Percentiles rank a stretch among this genome's conserved stretches.
These are phyloP conservation scores for Hyles euphorbiae DNA, from an alignment of 1,140 invertebrate genomes.

Conservation along the genomic window DNA sequence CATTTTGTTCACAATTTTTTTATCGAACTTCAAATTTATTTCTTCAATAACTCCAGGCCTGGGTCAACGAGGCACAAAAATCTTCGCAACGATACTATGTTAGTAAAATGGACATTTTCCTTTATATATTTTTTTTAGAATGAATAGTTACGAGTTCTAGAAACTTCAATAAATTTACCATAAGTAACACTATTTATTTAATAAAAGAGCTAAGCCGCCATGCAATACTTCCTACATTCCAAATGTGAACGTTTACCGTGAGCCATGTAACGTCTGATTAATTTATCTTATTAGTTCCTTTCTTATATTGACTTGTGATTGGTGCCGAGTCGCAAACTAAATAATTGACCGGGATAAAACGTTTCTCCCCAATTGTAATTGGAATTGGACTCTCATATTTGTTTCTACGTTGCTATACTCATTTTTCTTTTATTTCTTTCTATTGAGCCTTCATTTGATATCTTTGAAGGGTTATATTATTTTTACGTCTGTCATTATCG, in stretches of 20 bases:
- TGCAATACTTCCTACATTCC: too few relatives aligned
- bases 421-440: slow-evolving; percentile 16
- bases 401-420: slow-evolving; percentile 12
- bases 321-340: slow-evolving; percentile 20
- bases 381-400: slow-evolving; percentile 21
- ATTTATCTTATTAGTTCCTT: slow-evolving; percentile 18
- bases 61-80: too few relatives aligned
- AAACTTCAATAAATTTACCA: too few relatives aligned
- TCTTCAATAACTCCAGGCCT: too few relatives aligned
- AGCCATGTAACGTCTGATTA: slow-evolving; percentile 12
- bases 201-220: too few relatives aligned
- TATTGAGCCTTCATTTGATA: slow-evolving; percentile 3
- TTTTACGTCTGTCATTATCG: not conserved
- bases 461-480: not conserved
- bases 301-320: slow-evolving; percentile 1
- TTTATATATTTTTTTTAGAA: too few relatives aligned
- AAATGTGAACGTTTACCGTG: not conserved
- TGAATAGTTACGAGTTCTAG: too few relatives aligned
- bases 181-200: too few relatives aligned
- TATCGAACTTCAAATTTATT: too few relatives aligned
- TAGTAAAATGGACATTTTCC: too few relatives aligned
- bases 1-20: too few relatives aligned
- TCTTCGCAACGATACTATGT: too few relatives aligned
- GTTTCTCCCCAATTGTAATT: slow-evolving; percentile 24
- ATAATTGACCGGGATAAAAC: slow-evolving; percentile 29